phyloP scores from a whole-genome alignment of 2,888 invertebrate genomes.

The Cephus runcator region DNA sequence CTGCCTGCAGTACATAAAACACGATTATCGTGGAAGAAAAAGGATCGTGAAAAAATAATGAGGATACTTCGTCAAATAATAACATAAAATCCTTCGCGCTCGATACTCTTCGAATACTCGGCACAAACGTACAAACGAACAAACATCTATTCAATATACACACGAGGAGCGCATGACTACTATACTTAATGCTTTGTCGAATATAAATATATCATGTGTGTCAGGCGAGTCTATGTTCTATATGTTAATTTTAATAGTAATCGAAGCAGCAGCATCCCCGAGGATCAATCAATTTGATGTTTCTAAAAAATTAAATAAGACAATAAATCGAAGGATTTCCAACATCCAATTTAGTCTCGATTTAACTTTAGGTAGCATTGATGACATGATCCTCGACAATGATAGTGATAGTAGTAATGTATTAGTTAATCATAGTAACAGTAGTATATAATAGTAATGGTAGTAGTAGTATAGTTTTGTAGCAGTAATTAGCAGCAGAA shows the following conservation, averaged over 20 bases:
- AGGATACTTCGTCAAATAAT: too few relatives aligned
- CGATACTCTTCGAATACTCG: conserved; percentile 14
- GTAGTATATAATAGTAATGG: conserved; percentile 39
- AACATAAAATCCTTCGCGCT: background rate
- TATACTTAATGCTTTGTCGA: conserved; percentile 35
- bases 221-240: conserved; percentile 20
- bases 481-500: conserved; percentile 1
- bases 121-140: conserved; percentile 37
- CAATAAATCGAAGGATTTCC: too few relatives aligned
- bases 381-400: background rate
- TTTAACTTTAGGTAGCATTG: too few relatives aligned
- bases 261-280: too few relatives aligned
- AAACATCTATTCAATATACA: conserved; percentile 44
- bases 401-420: background rate
- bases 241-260: background rate
- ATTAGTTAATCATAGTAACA: conserved; percentile 20
- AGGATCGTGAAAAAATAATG: too few relatives aligned
- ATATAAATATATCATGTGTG: conserved; percentile 56
- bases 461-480: conserved; percentile 28
- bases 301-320: too few relatives aligned
- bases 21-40: too few relatives aligned
- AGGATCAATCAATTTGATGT: too few relatives aligned
- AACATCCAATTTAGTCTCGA: too few relatives aligned
- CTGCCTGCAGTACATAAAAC: too few relatives aligned
- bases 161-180: conserved; percentile 7